Percentiles rank a stretch among this genome's conserved stretches.
Evolutionary conservation across 1,140 invertebrate genomes (phyloP).

Genomic region (Oscheius sp.): DNA sequence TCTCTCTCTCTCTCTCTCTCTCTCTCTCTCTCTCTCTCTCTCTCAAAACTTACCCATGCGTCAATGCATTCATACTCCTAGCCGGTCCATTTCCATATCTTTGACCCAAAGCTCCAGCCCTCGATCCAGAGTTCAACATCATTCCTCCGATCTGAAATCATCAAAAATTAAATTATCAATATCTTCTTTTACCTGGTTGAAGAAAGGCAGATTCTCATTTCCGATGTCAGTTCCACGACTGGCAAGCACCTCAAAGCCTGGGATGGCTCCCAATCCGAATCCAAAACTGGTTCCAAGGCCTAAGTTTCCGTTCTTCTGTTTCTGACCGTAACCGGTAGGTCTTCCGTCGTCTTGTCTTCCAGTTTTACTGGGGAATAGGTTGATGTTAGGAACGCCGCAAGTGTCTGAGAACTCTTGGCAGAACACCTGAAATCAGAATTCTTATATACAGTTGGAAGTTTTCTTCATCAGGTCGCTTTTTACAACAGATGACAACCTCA

Average conservation of each 20-base stretch:
- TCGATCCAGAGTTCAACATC: constrained; percentile 46
- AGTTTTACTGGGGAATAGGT: constrained; percentile 34
- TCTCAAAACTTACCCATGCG: constrained; percentile 16
- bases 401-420: constrained; percentile 45
- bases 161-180: constrained; percentile 23
- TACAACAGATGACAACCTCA: not conserved
- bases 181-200: constrained; percentile 27
- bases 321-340: constrained; percentile 47
- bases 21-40: no score
- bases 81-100: constrained; percentile 42
- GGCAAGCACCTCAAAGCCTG: constrained; percentile 35
- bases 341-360: constrained; percentile 28
- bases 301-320: constrained; percentile 49
- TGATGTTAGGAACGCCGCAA: constrained; percentile 49
- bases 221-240: constrained; percentile 46
- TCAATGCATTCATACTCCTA: constrained; percentile 39
- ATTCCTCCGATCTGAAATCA: constrained; percentile 47
- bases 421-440: constrained; percentile 31
- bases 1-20: no score
- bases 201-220: constrained; percentile 38
- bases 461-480: not conserved
- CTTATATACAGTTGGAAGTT: not conserved
- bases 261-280: constrained; percentile 45
- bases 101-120: constrained; percentile 44
- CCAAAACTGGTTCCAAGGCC: constrained; percentile 43